These are phyloP conservation scores for Maniola jurtina DNA, from an alignment of 1,140 invertebrate species.

Conservation along the genomic window DNA sequence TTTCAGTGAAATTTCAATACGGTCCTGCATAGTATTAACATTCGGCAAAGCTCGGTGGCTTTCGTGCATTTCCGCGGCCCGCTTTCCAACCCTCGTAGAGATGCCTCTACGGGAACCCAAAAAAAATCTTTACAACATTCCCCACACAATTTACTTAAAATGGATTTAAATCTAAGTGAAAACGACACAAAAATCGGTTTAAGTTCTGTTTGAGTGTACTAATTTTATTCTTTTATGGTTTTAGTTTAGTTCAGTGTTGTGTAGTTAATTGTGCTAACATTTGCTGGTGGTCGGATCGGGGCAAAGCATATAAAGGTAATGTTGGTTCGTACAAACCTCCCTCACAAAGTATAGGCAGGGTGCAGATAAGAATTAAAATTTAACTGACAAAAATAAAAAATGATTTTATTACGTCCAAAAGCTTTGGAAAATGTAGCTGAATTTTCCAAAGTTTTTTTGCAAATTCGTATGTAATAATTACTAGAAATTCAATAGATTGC, in stretches of 20 bases:
- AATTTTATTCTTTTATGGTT: conserved; percentile 19
- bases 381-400: no score
- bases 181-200: conserved; percentile 35
- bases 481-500: no score
- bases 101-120: conserved; percentile 60
- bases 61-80: conserved; percentile 65
- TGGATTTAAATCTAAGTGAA: conserved; percentile 45
- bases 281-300: conserved; percentile 17
- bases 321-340: background rate
- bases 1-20: conserved; percentile 35
- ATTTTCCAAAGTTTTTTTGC: no score
- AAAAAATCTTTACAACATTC: conserved; percentile 69
- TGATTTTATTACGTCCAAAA: no score
- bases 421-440: no score
- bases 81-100: conserved; percentile 68
- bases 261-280: conserved; percentile 51
- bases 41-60: conserved; percentile 56
- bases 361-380: no score
- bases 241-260: conserved; percentile 49
- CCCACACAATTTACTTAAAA: conserved; percentile 37
- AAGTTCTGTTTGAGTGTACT: conserved; percentile 27
- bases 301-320: conserved; percentile 28
- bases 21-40: conserved; percentile 59
- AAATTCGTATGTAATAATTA: no score
- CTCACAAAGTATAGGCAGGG: background rate